phyloP scores from a whole-genome alignment of 2,888 invertebrate species.

The Ennomos erosarius region DNA sequence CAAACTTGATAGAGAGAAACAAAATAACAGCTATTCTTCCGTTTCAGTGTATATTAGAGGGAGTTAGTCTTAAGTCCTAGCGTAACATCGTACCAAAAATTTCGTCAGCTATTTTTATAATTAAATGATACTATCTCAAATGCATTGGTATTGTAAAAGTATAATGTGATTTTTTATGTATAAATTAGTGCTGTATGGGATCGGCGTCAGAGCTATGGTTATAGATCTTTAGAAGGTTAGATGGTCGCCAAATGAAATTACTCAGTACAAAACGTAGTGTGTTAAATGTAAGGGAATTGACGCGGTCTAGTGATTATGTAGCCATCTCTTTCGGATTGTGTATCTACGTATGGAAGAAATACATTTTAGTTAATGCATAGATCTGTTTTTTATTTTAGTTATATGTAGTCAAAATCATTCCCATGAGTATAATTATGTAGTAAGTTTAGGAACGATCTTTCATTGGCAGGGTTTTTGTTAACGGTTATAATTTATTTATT shows the following conservation, averaged over 20 bases:
- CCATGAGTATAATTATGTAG: too few relatives aligned
- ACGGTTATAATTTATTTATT: too few relatives aligned
- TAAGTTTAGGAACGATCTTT: background rate
- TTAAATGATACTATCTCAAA: conserved; percentile 51
- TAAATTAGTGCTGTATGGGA: conserved; percentile 39
- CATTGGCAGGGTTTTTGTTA: too few relatives aligned
- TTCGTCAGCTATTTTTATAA: conserved; percentile 71
- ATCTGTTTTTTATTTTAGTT: conserved; percentile 48
- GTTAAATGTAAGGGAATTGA: conserved; percentile 48
- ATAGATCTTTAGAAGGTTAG: conserved; percentile 43
- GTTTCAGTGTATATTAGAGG: too few relatives aligned
- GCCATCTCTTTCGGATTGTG: conserved; percentile 66
- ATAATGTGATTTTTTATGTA: conserved; percentile 31
- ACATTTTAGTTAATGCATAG: conserved; percentile 73
- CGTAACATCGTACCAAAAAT: conserved; percentile 71
- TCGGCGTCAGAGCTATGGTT: conserved; percentile 14
- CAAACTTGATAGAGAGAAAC: too few relatives aligned
- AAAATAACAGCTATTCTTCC: too few relatives aligned
- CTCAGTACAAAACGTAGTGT: conserved; percentile 78
- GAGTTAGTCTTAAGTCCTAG: conserved; percentile 33
- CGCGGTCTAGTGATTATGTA: conserved; percentile 55
- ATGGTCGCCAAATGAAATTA: conserved; percentile 69
- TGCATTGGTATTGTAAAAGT: conserved; percentile 49
- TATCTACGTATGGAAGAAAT: conserved; percentile 67
- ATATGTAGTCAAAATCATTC: too few relatives aligned